Percentiles rank a stretch among this genome's conserved stretches.
phyloP scores from a whole-genome alignment of 2,797 vertebrate species.

The Danio jaintianensis region DNA sequence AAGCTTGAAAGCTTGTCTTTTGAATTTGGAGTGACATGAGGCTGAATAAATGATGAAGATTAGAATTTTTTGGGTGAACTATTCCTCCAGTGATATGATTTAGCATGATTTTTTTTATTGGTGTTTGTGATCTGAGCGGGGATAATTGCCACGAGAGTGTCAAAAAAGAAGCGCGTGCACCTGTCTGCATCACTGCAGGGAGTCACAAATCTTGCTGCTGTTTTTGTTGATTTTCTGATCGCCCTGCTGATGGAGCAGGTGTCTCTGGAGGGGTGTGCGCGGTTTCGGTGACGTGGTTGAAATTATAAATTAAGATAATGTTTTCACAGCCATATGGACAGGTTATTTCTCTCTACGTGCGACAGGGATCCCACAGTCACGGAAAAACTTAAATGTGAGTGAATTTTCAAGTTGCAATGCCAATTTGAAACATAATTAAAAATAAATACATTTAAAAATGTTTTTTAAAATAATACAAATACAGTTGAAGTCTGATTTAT shows the following conservation, averaged over 20 bases:
- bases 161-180: constrained; percentile 10
- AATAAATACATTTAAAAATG: too few relatives aligned
- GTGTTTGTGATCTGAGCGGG: constrained; percentile 5
- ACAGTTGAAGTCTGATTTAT: too few relatives aligned
- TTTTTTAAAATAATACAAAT: too few relatives aligned
- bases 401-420: neutral
- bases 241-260: constrained; percentile 50
- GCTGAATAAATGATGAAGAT: neutral
- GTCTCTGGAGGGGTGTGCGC: constrained; percentile 27
- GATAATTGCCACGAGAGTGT: neutral
- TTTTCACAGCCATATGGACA: constrained; percentile 28
- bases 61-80: neutral
- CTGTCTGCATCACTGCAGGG: constrained; percentile 39
- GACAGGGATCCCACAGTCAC: neutral
- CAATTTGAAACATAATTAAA: too few relatives aligned
- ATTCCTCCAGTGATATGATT: constrained; percentile 4
- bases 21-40: neutral
- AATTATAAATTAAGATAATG: constrained; percentile 21
- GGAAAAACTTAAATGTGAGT: neutral
- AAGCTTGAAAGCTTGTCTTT: neutral
- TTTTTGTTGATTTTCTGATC: constrained; percentile 45
- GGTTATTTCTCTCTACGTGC: neutral
- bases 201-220: constrained; percentile 37
- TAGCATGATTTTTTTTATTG: constrained; percentile 1
- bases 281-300: constrained; percentile 1